Base-by-base conservation (phyloP, 1,140 invertebrate species). In the Eufriesea mexicana region DNA sequence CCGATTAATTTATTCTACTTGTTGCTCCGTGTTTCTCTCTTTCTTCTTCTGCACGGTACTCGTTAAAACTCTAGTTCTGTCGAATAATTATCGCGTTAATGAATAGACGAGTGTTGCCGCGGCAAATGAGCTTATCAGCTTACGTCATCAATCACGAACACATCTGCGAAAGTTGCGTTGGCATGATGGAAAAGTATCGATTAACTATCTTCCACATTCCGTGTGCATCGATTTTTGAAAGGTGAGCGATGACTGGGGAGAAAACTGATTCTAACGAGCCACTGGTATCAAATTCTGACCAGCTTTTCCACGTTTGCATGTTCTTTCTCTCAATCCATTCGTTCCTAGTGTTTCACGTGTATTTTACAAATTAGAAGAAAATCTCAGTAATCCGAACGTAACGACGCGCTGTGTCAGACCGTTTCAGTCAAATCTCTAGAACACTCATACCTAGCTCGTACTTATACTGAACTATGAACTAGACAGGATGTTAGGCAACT, bases 141-240 rank as follows among this genome's bases (percentile, higher is more conserved):
- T 28, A 10, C 23, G 9, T 51, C 68, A 71, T 71, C 45, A 71
- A 71, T 71, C 68, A 71, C 23, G 25, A 23, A 23, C 25, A 23
- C 9, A 49, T 51, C 51, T 20, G 68, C 45, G 18, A 16, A 54
- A 71, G 68, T 49, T 51, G 25, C 25, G 68, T 49, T 71, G 54
- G 10, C 23, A 12, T 18, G 47, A 51, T 71, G 18, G 35, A 28
- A 71, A 71, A n/a, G 25, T 71, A 71, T 71, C 23, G 68, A 71
- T 71, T 54, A 71, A 71, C 47, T 54, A 71, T 71, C 68, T 71
- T 71, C 18, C 12, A 51, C 25, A 28, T 71, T 71, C 25, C 35
- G n/a, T 51, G 20, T 42, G 10, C 28, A 45, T n/a, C 42, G 51
- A 51, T 28, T n/a, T 20, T 55, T 23, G 20, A 9, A 20, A 42